Base-by-base conservation (phyloP, 2,113 vertebrate genomes). In the Xenus cinereus region DNA sequence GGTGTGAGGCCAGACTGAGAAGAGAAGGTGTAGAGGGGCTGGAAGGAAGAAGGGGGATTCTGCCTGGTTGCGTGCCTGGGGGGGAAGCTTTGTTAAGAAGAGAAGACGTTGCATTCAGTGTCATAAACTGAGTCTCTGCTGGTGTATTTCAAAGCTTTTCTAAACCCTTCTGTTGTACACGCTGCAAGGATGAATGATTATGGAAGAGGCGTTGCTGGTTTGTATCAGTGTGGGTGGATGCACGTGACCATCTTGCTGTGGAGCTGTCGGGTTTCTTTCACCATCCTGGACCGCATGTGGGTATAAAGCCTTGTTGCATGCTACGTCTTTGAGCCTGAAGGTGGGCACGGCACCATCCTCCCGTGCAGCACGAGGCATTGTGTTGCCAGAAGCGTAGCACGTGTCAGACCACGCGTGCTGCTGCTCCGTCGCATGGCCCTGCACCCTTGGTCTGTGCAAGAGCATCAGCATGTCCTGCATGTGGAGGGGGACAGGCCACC, bases 351-450 rank as follows among this genome's bases (percentile, higher is more conserved):
- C 6, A 5, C 37, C 59, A 22, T 46, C 72, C 46, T 10, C 26
- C 2, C 1, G 6, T 9, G 63, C n/a, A 26, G 32, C 41, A 35
- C 23, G 35, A 16, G 24, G 20, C 17, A 2, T 3, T 21, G 53
- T 6, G 0, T 12, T 59, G 41, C 62, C 67, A 33, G 54, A 10
- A 32, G 59, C 43, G 46, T 67, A 73, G 48, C 9, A 2, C 3
- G 0, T 50, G 76, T 39, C 6, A 3, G 26, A 56, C 22, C 73
- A 13, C 0, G 0, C 1, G 4, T 46, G 35, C 57, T 53, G 43
- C 64, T 69, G 10, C 54, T 48, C 22, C 46, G 3, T 30, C 3
- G 2, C 30, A 0, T 21, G 11, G 28, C 68, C 64, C 12, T 19
- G 27, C 46, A 10, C 18, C 57, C 48, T 19, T 19, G 37, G 37